Evolutionary conservation across 2,113 vertebrate species (phyloP), one percentile per base, ranked within the genome.

Genomic region (Lepidothrix coronata): DNA sequence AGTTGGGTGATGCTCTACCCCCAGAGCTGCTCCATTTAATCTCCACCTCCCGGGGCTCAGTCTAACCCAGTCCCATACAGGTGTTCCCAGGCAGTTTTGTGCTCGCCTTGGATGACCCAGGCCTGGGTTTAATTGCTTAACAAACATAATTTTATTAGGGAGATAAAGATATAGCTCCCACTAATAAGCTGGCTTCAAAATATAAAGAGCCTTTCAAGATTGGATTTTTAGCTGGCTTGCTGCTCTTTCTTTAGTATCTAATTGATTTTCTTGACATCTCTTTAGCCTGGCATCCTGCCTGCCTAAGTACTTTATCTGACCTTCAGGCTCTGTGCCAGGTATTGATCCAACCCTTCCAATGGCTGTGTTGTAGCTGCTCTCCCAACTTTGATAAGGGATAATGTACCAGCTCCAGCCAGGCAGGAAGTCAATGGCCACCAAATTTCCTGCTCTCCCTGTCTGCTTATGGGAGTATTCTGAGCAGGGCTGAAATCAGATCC

Each of bases 211-310:
- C 93, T 97, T 97, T 98, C 97, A 94, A 97, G 98, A 98, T 97
- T 96, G 96, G 97, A 97, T 98, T 97, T 98, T 98, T 97, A 97
- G 98, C 98, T 98, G 92, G 96, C 97, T 97, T 84, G 95, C 97
- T 98, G 93, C 98, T 98, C 97, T 97, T 98, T 98, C 98, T 98
- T 98, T 97, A 98, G 96, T 96, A 97, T 96, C 97, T 98, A 98
- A 98, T 98, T 98, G 98, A 98, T 98, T 98, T 98, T 98, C 97
- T 98, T 98, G 98, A 98, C 98, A 98, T 98, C 98, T 98, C 97
- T 98, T 98, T 98, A 98, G 98, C 97, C 98, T 98, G 98, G 98
- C 98, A 98, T 94, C 83, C 95, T 98, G 98, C 98, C 98, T 98
- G 97, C 97, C 98, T 98, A 98, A 98, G 98, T 98, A 98, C 98